phyloP scores from a whole-genome alignment of 2,797 vertebrate genomes.

The Ateles fusciceps region DNA sequence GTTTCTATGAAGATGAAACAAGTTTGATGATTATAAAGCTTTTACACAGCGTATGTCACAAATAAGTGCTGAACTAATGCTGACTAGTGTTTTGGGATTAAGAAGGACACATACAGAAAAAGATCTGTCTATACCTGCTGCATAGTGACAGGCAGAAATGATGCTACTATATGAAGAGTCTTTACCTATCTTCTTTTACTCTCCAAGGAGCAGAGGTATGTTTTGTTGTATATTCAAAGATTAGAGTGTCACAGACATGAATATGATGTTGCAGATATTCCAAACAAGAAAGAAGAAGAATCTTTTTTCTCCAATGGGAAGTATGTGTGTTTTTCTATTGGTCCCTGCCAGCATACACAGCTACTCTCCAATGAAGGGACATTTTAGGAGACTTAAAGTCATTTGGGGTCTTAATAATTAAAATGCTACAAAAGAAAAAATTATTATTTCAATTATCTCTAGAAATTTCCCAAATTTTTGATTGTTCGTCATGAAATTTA shows the following conservation, averaged over 20 bases:
- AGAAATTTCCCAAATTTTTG: neutral
- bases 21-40: slow-evolving; percentile 5
- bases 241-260: neutral
- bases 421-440: neutral
- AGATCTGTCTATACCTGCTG: neutral
- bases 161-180: neutral
- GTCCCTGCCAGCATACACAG: neutral
- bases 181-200: neutral
- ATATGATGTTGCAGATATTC: neutral
- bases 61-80: neutral
- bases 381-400: neutral
- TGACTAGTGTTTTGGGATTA: neutral
- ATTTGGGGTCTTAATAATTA: neutral
- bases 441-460: neutral
- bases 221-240: neutral
- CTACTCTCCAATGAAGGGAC: neutral
- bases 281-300: neutral
- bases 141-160: neutral
- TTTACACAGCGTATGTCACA: neutral
- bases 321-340: neutral
- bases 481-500: slow-evolving; percentile 15
- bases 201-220: neutral
- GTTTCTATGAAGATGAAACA: slow-evolving; percentile 1
- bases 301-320: neutral
- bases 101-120: neutral